Base-by-base conservation (phyloP, 2,888 invertebrate genomes). In the Portevinia maculata region DNA sequence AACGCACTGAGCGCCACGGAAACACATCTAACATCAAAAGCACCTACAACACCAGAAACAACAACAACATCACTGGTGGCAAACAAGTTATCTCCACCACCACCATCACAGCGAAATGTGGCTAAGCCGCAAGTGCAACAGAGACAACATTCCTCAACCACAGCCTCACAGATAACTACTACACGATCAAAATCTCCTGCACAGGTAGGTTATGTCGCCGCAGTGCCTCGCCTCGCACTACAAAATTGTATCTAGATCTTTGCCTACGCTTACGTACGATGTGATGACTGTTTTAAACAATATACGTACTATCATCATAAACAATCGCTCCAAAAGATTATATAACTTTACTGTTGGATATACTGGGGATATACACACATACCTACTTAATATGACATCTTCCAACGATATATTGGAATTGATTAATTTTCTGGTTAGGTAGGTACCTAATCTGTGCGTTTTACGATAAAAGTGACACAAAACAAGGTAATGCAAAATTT, bases 1-100 rank as follows among this genome's bases (percentile, higher is more conserved):
- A 71, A 67, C 62, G 88, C 62, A 87, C 87, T 13, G 88, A 88
- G 55, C 87, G 88, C 9, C 87, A 88, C 30, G 88, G 94, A 94
- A 85, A 94, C 94, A 85, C 94, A 94, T 84, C 88, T 88, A 62
- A 84, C 87, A 44, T 44, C 11, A 44, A 79, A 71, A 67, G 64
- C 55, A 55, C 59, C 71, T 50, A 88, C 90, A 81, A 89, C 90
- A 50, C 85, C 87, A 84, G 79, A 78, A 86, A 85, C 86, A 59
- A 52, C 84, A 78, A 70, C 86, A 83, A 69, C 85, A 85, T 39
- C 86, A 86, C 57, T 86, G 84, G 50, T 86, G 85, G 73, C 87
- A 87, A 89, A 89, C 89, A 89, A 88, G 89, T 89, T 89, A 86
- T 85, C 89, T 86, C 87, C 89, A 85, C 87, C 88, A 78, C 87